Evolutionary conservation across 2,797 vertebrate genomes (phyloP).

Genomic region (Sebastes itinus): DNA sequence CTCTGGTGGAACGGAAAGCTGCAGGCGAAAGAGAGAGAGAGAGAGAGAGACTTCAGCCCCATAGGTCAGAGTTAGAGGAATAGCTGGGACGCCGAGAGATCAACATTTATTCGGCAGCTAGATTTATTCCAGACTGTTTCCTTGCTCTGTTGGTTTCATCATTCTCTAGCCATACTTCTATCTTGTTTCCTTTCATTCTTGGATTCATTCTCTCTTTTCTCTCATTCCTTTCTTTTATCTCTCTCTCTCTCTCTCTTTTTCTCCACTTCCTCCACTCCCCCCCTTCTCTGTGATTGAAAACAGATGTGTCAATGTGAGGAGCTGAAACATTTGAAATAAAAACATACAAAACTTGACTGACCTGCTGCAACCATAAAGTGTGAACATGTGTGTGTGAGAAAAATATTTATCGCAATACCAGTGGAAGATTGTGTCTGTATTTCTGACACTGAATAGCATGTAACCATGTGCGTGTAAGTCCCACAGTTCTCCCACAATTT

Average conservation of each 20-base stretch:
- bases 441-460: background rate
- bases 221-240: background rate
- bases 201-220: background rate
- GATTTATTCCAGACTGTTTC: constrained; percentile 28
- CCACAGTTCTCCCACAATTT: background rate
- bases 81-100: constrained; percentile 51
- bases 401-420: background rate
- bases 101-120: constrained; percentile 39
- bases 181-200: constrained; percentile 2
- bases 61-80: constrained; percentile 52
- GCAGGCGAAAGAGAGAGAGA: constrained; percentile 25
- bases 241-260: background rate
- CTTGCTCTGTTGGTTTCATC: constrained; percentile 13
- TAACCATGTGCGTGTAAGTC: background rate
- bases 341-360: constrained; percentile 28
- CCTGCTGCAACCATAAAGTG: constrained; percentile 15
- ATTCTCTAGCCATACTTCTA: constrained; percentile 1
- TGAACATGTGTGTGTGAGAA: background rate
- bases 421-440: background rate
- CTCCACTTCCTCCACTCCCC: background rate
- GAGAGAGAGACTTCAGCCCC: constrained; percentile 9
- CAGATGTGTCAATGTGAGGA: constrained; percentile 38
- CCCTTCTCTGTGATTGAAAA: constrained; percentile 21
- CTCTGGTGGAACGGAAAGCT: constrained; percentile 58
- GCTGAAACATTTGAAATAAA: constrained; percentile 21